Base-by-base conservation (phyloP, 2,113 vertebrate species). In the Otocyon megalotis region DNA sequence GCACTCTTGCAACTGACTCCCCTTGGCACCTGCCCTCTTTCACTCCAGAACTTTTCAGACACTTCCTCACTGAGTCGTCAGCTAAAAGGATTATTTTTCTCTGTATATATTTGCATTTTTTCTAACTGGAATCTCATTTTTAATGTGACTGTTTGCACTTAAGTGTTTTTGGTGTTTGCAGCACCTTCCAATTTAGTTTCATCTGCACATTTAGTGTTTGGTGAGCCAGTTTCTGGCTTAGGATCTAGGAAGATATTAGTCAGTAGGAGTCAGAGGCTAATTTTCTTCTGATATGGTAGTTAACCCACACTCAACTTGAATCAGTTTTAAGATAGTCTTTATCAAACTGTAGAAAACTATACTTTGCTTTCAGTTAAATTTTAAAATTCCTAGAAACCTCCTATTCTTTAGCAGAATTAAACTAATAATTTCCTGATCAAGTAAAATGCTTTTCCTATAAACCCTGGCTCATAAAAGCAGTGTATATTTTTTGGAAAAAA, bases 91-190 rank as follows among this genome's bases (percentile, higher is more conserved):
- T 84, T 90, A 4, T 72, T 95, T 97, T 97, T 89, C 96, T 97
- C 93, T 97, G 96, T 93, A 80, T 97, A 80, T 77, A 95, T 98
- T 97, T 93, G 97, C 95, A 90, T 96, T 94, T 95, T 97, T 94
- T 71, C 62, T 96, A 71, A 77, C 17, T 71, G 69, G 62, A 79
- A 77, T 86, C 85, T 94, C 89, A 93, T 95, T 94, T 97, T 91
- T 96, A 88, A 79, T 35, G 87, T 92, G 84, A 48, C 79, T 84
- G 4, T 96, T 96, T 92, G 58, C 88, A 96, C 90, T 69, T 92
- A 50, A 60, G 88, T 91, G 32, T 83, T 90, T 82, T 85, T 92
- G 86, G 77, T 97, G 96, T 97, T 96, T 58, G 67, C 50, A 95
- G 22, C 94, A 96, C 91, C 74, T 98, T 92, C 56, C 83, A 56